phyloP scores from a whole-genome alignment of 2,797 vertebrate species.

The Xerus rutilus region DNA sequence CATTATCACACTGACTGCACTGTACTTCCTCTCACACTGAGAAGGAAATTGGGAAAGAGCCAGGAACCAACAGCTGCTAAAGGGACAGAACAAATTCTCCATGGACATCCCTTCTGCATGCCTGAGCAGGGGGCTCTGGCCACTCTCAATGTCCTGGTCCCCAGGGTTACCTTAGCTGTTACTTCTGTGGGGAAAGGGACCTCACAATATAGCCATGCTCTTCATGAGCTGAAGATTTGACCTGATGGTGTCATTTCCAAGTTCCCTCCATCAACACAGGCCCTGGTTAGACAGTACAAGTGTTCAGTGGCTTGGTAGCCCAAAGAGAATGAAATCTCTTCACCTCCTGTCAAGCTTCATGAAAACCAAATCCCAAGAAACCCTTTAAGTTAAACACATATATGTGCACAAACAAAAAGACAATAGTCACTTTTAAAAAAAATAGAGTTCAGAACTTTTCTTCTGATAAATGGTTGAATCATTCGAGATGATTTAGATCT shows the following conservation, averaged over 20 bases:
- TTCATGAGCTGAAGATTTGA: not conserved
- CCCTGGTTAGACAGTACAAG: accelerated
- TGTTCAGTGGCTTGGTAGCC: accelerated
- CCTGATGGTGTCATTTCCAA: not conserved
- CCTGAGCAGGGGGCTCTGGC: not conserved
- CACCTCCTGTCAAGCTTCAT: not conserved
- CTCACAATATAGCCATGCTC: not conserved
- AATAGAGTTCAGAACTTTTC: not conserved
- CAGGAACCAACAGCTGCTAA: not conserved
- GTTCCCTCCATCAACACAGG: not conserved
- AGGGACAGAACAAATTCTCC: not conserved
- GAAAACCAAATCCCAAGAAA: not conserved
- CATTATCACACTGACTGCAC: not conserved
- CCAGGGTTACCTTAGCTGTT: not conserved
- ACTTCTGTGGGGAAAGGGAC: not conserved
- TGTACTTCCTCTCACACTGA: not conserved
- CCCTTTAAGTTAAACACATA: not conserved
- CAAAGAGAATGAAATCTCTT: not conserved
- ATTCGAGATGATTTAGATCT: not conserved
- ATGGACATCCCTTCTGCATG: accelerated
- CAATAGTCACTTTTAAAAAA: not conserved
- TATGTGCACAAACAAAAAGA: not conserved
- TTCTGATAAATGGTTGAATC: not conserved
- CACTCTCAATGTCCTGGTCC: no score
- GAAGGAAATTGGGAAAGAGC: not conserved